phyloP scores from a whole-genome alignment of 2,888 invertebrate species.

The Lysandra bellargus region DNA sequence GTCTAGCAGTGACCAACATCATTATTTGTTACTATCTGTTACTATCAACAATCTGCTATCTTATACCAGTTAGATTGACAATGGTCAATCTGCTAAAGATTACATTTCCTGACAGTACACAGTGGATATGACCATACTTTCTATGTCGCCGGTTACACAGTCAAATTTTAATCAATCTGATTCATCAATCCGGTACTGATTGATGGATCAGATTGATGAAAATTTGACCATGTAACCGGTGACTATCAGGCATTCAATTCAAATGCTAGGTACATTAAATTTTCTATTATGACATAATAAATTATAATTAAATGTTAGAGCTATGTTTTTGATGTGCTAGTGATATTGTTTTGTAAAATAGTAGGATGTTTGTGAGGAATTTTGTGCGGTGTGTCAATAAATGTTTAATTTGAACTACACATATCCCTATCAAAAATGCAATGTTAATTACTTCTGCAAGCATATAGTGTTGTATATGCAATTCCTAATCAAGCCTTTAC shows the following conservation, averaged over 20 bases:
- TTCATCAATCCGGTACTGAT: no score
- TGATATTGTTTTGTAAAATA: slow-evolving; percentile 5
- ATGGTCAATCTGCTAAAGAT: neutral
- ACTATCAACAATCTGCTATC: neutral
- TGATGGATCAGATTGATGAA: no score
- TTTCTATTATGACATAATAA: neutral
- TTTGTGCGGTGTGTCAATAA: slow-evolving; percentile 23
- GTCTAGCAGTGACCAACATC: neutral
- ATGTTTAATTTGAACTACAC: neutral
- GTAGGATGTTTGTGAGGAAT: slow-evolving; percentile 4
- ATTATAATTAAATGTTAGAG: neutral
- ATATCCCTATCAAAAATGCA: neutral
- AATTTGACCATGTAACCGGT: no score
- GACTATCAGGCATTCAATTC: slow-evolving; percentile 17
- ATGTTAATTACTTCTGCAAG: slow-evolving; percentile 28
- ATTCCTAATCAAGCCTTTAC: slow-evolving; percentile 45
- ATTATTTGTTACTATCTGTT: neutral
- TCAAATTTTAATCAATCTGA: no score
- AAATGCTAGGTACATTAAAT: slow-evolving; percentile 15
- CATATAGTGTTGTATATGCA: slow-evolving; percentile 37
- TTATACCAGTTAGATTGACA: neutral
- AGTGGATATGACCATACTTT: slow-evolving; percentile 20
- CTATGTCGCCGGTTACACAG: no score
- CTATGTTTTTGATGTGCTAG: slow-evolving; percentile 11
- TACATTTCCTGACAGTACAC: neutral